Base-by-base conservation (phyloP, 2,113 vertebrate species). In the Crypturellus undulatus region DNA sequence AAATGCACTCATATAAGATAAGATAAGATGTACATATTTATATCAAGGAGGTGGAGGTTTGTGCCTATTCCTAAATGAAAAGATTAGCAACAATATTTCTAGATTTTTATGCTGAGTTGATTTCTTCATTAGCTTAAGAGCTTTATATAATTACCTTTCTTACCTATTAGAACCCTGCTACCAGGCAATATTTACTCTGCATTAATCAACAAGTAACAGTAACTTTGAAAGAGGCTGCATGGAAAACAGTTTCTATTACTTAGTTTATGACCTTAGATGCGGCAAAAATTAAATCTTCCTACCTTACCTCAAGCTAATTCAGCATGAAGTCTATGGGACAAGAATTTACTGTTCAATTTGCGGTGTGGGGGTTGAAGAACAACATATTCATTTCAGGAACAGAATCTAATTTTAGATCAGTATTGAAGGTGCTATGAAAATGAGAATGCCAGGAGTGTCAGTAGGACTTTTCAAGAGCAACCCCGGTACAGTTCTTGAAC, bases 11-110 rank as follows among this genome's bases (percentile, higher is more conserved):
- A 72, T 76, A 81, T 52, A 87, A 95, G 92, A 72, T 52, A 87
- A 95, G 92, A 72, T 81, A 89, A 94, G 84, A 79, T 94, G 86
- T 94, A 95, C 81, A 92, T 63, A 69, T 84, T 72, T 79, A 32
- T 62, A 89, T 89, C 62, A 89, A 82, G 34, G 69, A 81, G 71
- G 18, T 79, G 62, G 54, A 91, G 65, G 38, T 71, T 76, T 65
- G 20, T 87, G 32, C 34, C 45, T 91, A 70, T 78, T 84, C 13
- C 40, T 73, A 72, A 87, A 6, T 64, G 14, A 87, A 64, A 77
- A 76, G 79, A 63, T 22, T 4, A 75, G 14, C 17, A 25, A 54
- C 70, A 91, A 77, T 28, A 45, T 43, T 79, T 85, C 59, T 49
- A 79, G 67, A 80, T 90, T 73, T 73, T 11, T 82, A 83, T 0